Percentiles rank a stretch among this genome's conserved stretches.
Evolutionary conservation across 2,113 vertebrate species (phyloP).

Genomic region (Phocoena sinus): DNA sequence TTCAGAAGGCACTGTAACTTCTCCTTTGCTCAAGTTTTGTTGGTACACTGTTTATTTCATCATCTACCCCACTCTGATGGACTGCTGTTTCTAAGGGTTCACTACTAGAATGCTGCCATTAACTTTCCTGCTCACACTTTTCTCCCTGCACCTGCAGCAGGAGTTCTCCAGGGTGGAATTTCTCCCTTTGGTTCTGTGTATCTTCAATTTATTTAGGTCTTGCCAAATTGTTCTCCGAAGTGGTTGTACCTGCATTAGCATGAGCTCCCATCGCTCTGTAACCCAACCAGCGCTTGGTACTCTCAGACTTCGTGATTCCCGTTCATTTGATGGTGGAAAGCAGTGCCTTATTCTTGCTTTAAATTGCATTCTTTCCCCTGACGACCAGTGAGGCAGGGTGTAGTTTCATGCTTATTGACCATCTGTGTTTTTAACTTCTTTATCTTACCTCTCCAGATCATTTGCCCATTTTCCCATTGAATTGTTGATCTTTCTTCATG

Average conservation of each 20-base stretch:
- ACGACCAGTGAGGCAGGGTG: background rate
- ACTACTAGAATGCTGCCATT: background rate
- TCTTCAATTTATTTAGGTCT: background rate
- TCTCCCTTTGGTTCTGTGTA: background rate
- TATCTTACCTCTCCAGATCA: slow-evolving; percentile 14
- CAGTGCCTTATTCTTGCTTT: background rate
- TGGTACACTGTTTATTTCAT: background rate
- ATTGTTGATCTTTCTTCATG: slow-evolving; percentile 26
- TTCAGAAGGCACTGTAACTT: background rate
- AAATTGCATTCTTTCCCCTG: background rate
- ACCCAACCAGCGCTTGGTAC: background rate
- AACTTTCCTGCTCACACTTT: background rate
- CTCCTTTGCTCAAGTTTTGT: background rate
- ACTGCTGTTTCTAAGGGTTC: background rate
- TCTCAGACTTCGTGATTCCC: background rate
- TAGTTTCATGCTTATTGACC: background rate
- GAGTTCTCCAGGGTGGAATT: background rate
- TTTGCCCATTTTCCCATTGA: slow-evolving; percentile 44
- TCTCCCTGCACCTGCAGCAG: background rate
- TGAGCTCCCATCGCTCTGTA: background rate
- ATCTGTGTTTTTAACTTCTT: background rate
- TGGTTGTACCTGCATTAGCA: background rate
- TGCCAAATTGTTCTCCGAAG: background rate
- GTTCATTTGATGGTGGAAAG: background rate
- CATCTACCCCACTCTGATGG: background rate